Evolutionary conservation across 2,113 vertebrate genomes (phyloP).

Genomic region (Falcunculus frontatus): DNA sequence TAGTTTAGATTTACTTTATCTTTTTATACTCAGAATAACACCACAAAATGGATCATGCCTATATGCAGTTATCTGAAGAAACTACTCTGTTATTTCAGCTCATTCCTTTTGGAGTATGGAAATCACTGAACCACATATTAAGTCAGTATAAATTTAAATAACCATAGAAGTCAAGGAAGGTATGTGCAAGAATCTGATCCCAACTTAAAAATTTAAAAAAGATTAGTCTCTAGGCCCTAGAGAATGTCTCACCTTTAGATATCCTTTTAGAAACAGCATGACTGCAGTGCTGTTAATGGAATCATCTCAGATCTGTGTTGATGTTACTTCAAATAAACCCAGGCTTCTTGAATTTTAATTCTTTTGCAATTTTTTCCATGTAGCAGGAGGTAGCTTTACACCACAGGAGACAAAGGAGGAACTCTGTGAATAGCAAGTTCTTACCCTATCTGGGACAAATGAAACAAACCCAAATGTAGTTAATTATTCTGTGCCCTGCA

Average conservation of each 20-base stretch:
- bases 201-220: background rate
- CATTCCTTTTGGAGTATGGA: background rate
- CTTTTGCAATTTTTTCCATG: background rate
- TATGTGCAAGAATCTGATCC: background rate
- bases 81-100: background rate
- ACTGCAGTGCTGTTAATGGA: background rate
- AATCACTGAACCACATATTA: background rate
- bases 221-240: background rate
- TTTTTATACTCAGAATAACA: background rate
- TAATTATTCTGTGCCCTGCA: background rate
- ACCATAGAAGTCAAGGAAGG: background rate
- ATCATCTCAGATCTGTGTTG: background rate
- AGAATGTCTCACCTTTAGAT: background rate
- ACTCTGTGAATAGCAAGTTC: background rate
- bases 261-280: background rate
- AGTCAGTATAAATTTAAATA: background rate
- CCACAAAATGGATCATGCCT: background rate
- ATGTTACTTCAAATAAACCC: background rate
- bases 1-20: conserved; percentile 33
- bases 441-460: background rate
- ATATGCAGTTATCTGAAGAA: background rate
- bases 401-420: background rate
- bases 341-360: background rate
- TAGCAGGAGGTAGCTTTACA: background rate
- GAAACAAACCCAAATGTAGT: background rate